A percentile compares a stretch with the other conserved stretches of the same genome.
phyloP scores from a whole-genome alignment of 2,888 invertebrate species.

The Drosophila mimica region DNA sequence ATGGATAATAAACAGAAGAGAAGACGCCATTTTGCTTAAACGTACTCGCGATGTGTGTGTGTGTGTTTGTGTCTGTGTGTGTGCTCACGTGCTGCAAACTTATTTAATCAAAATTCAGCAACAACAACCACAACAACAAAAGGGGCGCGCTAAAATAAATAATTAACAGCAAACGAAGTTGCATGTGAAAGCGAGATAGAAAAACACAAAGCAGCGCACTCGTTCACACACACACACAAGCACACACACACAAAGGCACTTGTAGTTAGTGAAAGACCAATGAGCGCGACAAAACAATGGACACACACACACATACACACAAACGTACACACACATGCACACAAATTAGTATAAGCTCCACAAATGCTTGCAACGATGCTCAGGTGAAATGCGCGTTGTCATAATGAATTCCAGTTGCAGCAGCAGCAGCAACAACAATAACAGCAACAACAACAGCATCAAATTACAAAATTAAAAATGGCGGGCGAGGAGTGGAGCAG shows the following conservation, averaged over 20 bases:
- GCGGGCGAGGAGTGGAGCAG: constrained; percentile 43
- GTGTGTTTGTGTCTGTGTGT: constrained; percentile 3
- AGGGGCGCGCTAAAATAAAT: constrained; percentile 64
- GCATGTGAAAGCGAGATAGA: constrained; percentile 53
- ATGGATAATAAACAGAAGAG: constrained; percentile 7
- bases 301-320: constrained; percentile 42
- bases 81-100: constrained; percentile 39
- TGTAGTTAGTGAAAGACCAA: constrained; percentile 69
- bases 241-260: constrained; percentile 35
- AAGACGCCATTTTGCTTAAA: constrained; percentile 61
- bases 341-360: constrained; percentile 16
- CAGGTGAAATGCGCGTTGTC: constrained; percentile 69
- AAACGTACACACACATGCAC: constrained; percentile 12
- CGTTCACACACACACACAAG: constrained; percentile 34
- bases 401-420: constrained; percentile 64
- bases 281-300: constrained; percentile 78
- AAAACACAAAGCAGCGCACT: constrained; percentile 29
- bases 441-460: constrained; percentile 72
- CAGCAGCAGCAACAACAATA: constrained; percentile 35
- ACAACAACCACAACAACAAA: constrained; percentile 27
- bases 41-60: background rate
- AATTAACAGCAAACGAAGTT: constrained; percentile 62
- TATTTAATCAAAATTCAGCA: constrained; percentile 62
- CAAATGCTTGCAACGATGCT: constrained; percentile 36
- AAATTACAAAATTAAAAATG: constrained; percentile 84